Evolutionary conservation across 2,888 invertebrate species (phyloP), one percentile per base, ranked within the genome.

Genomic region (Eupeodes latifasciatus): DNA sequence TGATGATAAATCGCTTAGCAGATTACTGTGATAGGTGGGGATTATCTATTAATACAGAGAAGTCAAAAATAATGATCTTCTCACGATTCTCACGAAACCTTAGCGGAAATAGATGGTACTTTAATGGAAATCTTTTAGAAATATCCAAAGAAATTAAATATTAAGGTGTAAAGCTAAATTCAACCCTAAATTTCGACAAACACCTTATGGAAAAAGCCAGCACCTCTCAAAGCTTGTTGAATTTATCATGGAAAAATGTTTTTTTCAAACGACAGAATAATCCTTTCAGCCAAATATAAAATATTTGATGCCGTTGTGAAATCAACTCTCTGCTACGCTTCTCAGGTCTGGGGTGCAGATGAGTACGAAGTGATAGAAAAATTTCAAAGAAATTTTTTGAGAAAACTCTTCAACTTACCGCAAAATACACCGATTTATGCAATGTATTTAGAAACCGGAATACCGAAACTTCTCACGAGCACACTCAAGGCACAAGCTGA

Each of bases 401-500:
- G 27, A 40, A 62, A 62, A 62, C 27, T 62, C 11, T 34, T 36
- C 36, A 59, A 59, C 34, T 5, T 59, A 34, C 5, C 34, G 12
- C 12, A 34, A 34, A 59, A 59, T 59, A 34, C 34, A 59, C 11
- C 59, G 12, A 59, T n/a, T 12, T 59, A 40, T 27, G 61, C 36
- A 27, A 62, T 62, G n/a, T 62, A 62, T 27, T n/a, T 40, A 62
- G 36, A 62, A 36, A 62, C 36, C 16, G 16, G 59, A 34, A 12
- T 62, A 62, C 61, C 6, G 27, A 36, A 36, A 62, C 36, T 62
- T 10, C 11, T 11, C 12, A 36, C 61, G 11, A 27, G 27, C 40
- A 62, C 61, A 62, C 61, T 62, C 27, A 62, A 40, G 40, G 61
- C 14, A n/a, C 61, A 62, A 40, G 61, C 61, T 40, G 61, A 62